A percentile compares a stretch with the other conserved stretches of the same genome.
Evolutionary conservation across 2,888 invertebrate species (phyloP).

Genomic region (Drosophila paramelanica): DNA sequence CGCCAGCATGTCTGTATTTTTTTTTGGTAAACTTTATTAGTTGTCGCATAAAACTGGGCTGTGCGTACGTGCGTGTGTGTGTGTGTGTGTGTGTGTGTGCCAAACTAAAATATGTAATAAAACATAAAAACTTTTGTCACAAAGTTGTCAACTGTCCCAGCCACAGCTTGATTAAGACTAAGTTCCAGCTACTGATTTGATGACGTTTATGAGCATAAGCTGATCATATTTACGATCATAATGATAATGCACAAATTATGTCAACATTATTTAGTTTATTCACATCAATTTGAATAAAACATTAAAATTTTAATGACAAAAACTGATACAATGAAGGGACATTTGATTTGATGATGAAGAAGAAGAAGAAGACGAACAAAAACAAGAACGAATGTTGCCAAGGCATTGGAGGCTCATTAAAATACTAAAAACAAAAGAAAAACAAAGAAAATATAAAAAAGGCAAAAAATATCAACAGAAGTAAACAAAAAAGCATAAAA

Average conservation of each 20-base stretch:
- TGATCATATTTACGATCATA: slow-evolving; percentile 2
- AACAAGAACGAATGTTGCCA: slow-evolving; percentile 30
- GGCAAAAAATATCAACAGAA: neutral
- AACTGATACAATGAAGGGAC: slow-evolving; percentile 14
- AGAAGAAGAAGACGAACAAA: neutral
- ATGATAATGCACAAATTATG: slow-evolving; percentile 28
- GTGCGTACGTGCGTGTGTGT: slow-evolving; percentile 7
- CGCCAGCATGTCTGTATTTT: slow-evolving; percentile 12
- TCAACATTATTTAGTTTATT: neutral
- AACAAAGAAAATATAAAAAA: neutral
- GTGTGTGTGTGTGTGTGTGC: neutral
- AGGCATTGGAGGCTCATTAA: slow-evolving; percentile 45
- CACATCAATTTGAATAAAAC: slow-evolving; percentile 14
- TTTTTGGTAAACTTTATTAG: slow-evolving; percentile 62
- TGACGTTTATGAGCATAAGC: slow-evolving; percentile 5
- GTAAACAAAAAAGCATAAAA: slow-evolving; percentile 4
- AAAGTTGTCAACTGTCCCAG: slow-evolving; percentile 15
- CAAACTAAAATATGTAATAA: slow-evolving; percentile 41
- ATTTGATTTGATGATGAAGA: slow-evolving; percentile 14
- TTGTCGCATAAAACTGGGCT: slow-evolving; percentile 43
- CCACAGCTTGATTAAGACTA: slow-evolving; percentile 46
- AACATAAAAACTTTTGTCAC: slow-evolving; percentile 57
- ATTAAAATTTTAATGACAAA: slow-evolving; percentile 36
- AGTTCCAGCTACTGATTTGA: slow-evolving; percentile 3
- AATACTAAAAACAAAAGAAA: slow-evolving; percentile 21